These are phyloP conservation scores for Smithornis capensis DNA, from an alignment of 2,113 vertebrate genomes.

Conservation along the genomic window DNA sequence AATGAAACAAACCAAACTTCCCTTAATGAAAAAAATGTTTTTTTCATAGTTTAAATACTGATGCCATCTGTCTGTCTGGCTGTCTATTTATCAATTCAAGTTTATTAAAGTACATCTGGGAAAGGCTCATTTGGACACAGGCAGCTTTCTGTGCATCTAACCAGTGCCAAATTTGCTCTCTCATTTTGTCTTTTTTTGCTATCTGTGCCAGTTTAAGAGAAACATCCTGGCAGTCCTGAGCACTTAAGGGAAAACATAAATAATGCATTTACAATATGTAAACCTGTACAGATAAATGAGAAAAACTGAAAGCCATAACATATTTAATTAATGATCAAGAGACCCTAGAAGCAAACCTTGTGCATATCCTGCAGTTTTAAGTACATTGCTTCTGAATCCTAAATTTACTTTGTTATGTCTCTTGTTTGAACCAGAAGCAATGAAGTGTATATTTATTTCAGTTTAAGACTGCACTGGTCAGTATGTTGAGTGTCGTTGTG, in stretches of 20 bases:
- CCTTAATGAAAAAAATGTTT: background rate
- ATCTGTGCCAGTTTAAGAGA: constrained; percentile 38
- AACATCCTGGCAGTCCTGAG: constrained; percentile 38
- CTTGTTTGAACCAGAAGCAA: background rate
- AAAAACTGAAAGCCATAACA: constrained; percentile 51
- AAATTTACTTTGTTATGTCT: background rate
- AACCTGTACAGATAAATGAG: constrained; percentile 54
- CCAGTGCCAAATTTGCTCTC: constrained; percentile 10
- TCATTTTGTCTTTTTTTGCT: constrained; percentile 23
- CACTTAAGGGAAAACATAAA: constrained; percentile 59
- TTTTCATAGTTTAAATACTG: background rate
- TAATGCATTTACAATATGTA: constrained; percentile 49
- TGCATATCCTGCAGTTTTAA: constrained; percentile 24
- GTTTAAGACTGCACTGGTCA: background rate
- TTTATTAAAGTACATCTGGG: background rate
- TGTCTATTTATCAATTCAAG: background rate
- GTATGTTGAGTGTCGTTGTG: background rate
- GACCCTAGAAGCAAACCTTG: constrained; percentile 22
- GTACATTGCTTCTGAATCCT: background rate
- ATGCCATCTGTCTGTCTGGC: background rate
- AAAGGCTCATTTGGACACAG: background rate
- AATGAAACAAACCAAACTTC: background rate
- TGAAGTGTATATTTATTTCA: background rate
- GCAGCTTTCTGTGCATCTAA: background rate
- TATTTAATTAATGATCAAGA: constrained; percentile 61